Base-by-base conservation (phyloP, 2,797 vertebrate genomes). In the Chromobotia macracanthus region DNA sequence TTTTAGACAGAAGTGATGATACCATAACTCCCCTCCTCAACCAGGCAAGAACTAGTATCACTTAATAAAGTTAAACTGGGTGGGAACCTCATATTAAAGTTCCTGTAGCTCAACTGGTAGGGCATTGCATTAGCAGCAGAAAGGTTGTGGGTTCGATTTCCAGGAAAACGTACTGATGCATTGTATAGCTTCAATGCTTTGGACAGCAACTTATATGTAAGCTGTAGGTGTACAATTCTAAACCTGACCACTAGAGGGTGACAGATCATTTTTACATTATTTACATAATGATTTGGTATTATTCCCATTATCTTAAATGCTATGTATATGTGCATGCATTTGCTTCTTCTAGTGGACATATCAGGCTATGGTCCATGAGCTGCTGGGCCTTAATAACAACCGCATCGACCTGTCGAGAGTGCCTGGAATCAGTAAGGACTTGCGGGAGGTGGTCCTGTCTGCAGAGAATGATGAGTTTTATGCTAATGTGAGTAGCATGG, bases 381-480 rank as follows among this genome's bases (percentile, higher is more conserved):
- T 99, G 16, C 92, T 99, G 69, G 96, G 96, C 1, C 94, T 99
- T 64, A 96, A 97, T 92, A 99, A 99, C 93, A 99, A 99, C 87
- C 90, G 97, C 51, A 97, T 99, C n/a, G 97, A 99, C 88, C 91
- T 99, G 66, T 97, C 97, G 6, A 91, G 96, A 5, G 97, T 99
- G 0, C 96, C 97, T 0, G 97, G 97, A 7, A 94, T 99, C 88
- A 98, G 91, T 87, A 97, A 95, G 85, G 97, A 99, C 74, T 94
- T 99, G 76, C 89, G 89, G 31, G 97, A 99, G 77, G 97, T 99
- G 77, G 97, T 99, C 3, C 91, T 99, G 46, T 98, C 96, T 0
- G 97, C 97, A 0, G 97, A 99, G 88, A 97, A 96, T 0, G 97
- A 99, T 0, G 97, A 99, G 88, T 99, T 99, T 90, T 99, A 99